A percentile compares a stretch with the other conserved stretches of the same genome.
phyloP scores from a whole-genome alignment of 1,140 invertebrate genomes.

The Drosophila tristis region DNA sequence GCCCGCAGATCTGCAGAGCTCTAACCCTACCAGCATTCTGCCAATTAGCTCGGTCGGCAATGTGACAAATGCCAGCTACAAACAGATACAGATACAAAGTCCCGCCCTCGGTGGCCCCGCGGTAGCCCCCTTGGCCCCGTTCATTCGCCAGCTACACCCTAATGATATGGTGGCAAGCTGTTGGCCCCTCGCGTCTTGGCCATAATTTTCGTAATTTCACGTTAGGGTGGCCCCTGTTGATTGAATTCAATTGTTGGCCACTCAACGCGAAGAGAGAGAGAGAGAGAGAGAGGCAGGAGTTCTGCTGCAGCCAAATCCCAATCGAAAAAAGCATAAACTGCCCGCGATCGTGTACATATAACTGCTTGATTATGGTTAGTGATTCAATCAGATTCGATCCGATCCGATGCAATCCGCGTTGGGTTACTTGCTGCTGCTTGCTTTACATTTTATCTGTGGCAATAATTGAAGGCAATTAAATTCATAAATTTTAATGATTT shows the following conservation, averaged over 20 bases:
- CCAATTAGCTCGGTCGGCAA: slow-evolving; percentile 51
- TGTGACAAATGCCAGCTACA: slow-evolving; percentile 46
- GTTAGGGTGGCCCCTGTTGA: slow-evolving; percentile 71
- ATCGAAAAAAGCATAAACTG: slow-evolving; percentile 2
- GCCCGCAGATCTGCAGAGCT: slow-evolving; percentile 27
- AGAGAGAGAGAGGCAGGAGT: too few relatives aligned
- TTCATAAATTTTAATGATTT: slow-evolving; percentile 83
- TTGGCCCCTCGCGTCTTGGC: slow-evolving; percentile 12
- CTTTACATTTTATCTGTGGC: slow-evolving; percentile 66
- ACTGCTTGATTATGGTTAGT: slow-evolving; percentile 43
- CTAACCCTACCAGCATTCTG: slow-evolving; percentile 37
- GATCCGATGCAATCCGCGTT: not conserved
- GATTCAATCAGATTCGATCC: slow-evolving; percentile 42
- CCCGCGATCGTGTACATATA: slow-evolving; percentile 16
- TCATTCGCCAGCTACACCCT: slow-evolving; percentile 54
- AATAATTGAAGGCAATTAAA: slow-evolving; percentile 79
- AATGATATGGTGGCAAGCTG: slow-evolving; percentile 58
- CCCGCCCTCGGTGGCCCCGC: not conserved
- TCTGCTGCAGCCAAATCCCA: slow-evolving; percentile 20
- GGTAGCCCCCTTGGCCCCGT: not conserved
- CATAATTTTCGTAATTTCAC: slow-evolving; percentile 74
- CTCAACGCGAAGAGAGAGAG: slow-evolving; percentile 20
- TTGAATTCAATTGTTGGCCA: slow-evolving; percentile 66
- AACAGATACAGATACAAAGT: not conserved
- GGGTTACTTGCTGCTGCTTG: slow-evolving; percentile 38